Evolutionary conservation across 2,888 invertebrate species (phyloP).

Genomic region (Aphidoletes aphidimyza): DNA sequence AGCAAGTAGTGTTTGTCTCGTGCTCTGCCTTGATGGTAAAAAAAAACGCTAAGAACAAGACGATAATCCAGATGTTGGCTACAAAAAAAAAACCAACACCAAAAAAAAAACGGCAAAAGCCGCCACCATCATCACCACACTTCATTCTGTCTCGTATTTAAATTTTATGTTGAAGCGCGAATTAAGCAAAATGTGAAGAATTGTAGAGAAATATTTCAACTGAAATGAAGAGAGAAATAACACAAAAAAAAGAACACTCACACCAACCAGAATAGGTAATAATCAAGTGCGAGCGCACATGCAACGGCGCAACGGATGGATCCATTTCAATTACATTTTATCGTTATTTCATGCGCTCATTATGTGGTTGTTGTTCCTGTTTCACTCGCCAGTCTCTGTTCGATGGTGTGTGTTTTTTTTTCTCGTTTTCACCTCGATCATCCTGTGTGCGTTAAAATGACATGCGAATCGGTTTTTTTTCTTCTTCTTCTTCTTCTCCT

Average conservation of each 20-base stretch:
- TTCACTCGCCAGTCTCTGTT: no score
- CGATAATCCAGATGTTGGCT: constrained; percentile 20
- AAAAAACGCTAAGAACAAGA: neutral
- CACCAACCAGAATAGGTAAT: constrained; percentile 38
- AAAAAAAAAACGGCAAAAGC: no score
- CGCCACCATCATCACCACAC: no score
- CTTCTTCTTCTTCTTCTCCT: neutral
- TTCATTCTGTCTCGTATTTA: neutral
- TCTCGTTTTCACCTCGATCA: neutral
- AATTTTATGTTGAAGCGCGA: neutral
- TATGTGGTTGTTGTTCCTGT: constrained; percentile 9
- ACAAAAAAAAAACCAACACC: neutral
- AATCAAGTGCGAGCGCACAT: neutral
- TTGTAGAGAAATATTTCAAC: no score
- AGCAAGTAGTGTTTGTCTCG: no score
- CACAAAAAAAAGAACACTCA: neutral
- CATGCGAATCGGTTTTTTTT: constrained; percentile 22
- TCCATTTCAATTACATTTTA: constrained; percentile 46
- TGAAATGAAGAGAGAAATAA: neutral
- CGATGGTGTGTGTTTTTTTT: neutral
- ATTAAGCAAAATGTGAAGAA: no score
- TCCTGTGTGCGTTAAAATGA: neutral
- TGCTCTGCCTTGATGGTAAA: neutral
- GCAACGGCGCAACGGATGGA: neutral
- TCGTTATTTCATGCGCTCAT: constrained; percentile 6